These are phyloP conservation scores for Cololabis saira DNA, from an alignment of 2,113 vertebrate genomes.

Conservation along the genomic window DNA sequence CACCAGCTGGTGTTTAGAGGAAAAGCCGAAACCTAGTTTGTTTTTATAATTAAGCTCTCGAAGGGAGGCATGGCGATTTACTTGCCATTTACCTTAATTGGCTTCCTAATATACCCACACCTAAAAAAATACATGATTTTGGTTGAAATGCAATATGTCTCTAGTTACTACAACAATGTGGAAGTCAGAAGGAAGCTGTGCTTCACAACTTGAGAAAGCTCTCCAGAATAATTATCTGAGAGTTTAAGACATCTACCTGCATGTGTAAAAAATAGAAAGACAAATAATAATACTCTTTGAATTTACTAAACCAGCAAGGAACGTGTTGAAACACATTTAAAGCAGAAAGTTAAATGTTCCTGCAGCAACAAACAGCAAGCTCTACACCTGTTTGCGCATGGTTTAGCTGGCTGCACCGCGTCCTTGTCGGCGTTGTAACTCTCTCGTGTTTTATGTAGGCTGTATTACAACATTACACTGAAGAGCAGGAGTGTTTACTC, in stretches of 20 bases:
- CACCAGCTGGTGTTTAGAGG: conserved; percentile 77
- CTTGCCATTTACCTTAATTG: conserved; percentile 36
- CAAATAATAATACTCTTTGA: too few relatives aligned
- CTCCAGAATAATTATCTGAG: conserved; percentile 39
- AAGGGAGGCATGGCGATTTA: conserved; percentile 32
- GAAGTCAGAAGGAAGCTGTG: conserved; percentile 19
- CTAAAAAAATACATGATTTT: conserved; percentile 48
- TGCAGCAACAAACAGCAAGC: too few relatives aligned
- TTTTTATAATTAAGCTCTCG: conserved; percentile 61
- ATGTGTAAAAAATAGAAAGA: conserved; percentile 14
- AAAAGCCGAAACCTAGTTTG: conserved; percentile 65
- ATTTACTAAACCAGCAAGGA: too few relatives aligned
- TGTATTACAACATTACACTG: conserved; percentile 3
- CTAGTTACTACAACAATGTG: conserved; percentile 52
- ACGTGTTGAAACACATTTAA: too few relatives aligned
- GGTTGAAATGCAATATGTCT: conserved; percentile 56
- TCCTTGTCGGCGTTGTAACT: too few relatives aligned
- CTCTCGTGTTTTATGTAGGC: neutral
- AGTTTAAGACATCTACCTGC: conserved; percentile 43
- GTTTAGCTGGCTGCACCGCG: too few relatives aligned
- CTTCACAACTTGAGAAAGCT: conserved; percentile 65
- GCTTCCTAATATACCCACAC: conserved; percentile 54
- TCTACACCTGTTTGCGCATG: too few relatives aligned
- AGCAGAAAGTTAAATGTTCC: too few relatives aligned
- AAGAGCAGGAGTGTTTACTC: conserved; percentile 6